Base-by-base conservation (phyloP, 2,888 invertebrate species). In the Xestia rhomboidea region DNA sequence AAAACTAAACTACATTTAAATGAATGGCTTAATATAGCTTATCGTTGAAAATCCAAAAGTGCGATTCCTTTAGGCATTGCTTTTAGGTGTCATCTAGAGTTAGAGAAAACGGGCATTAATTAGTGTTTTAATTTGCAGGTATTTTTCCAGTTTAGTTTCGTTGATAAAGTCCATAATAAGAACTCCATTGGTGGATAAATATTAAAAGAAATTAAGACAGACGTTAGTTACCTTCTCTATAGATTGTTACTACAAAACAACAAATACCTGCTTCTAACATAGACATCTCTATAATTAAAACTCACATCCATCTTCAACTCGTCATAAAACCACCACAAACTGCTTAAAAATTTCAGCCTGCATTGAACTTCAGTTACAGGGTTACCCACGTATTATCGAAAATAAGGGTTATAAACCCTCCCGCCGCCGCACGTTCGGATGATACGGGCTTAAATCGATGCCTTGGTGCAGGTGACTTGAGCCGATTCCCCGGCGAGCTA, bases 361-460 rank as follows among this genome's bases (percentile, higher is more conserved):
- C 38, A 34, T 72, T 82, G 51, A 67, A 82, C 21, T 62, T 21
- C 60, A 73, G 68, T 64, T 63, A 63, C 44, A n/a, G n/a, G n/a
- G n/a, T n/a, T n/a, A n/a, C 7, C 51, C 27, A 54, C 73, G 68
- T 84, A 75, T 81, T 69, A 78, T 81, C 54, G 70, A 70, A 79
- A 83, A 81, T 85, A 81, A 64, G 68, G 76, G 79, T 73, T 68
- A 60, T 77, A 76, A 70, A 81, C 77, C 73, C 78, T 51, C 49
- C 64, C 81, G 49, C 69, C 73, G 72, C 71, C 74, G 38, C 75
- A 68, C 72, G 77, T 72, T 81, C 73, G 77, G 75, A 75, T 85
- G 78, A 82, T 81, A 87, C 44, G 81, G 83, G 77, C 70, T 87
- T 86, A 87, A 88, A 87, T 80, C 86, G 86, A 87, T 86, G 86